phyloP scores from a whole-genome alignment of 2,797 vertebrate genomes.

The Sebastes umbrosus region DNA sequence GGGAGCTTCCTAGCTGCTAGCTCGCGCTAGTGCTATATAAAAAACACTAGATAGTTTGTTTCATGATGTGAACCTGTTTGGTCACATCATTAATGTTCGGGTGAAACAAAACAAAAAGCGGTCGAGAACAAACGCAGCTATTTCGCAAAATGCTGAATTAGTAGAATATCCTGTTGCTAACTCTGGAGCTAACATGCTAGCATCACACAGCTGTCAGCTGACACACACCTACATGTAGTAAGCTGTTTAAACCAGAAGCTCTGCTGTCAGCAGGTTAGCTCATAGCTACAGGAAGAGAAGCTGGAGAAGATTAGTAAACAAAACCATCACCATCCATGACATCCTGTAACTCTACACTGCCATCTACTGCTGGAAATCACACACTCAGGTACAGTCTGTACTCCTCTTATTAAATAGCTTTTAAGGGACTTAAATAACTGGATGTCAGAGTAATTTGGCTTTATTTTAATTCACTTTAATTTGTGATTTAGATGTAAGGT shows the following conservation, averaged over 20 bases:
- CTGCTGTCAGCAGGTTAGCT: conserved; percentile 60
- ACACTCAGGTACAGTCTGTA: background rate
- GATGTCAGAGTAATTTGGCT: background rate
- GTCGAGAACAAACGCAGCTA: background rate
- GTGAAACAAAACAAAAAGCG: background rate
- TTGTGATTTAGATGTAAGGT: background rate
- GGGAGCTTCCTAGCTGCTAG: background rate
- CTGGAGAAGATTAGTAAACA: conserved; percentile 42
- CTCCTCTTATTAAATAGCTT: too few relatives aligned
- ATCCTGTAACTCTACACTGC: conserved; percentile 20
- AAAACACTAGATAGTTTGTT: background rate
- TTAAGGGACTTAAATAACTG: too few relatives aligned
- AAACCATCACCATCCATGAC: conserved; percentile 30
- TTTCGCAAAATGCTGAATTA: background rate
- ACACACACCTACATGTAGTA: background rate
- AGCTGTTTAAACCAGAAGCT: background rate
- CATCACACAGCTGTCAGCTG: conserved; percentile 71
- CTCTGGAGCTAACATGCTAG: conserved; percentile 47
- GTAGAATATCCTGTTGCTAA: background rate
- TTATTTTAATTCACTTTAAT: background rate
- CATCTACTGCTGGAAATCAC: conserved; percentile 38
- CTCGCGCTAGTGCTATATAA: background rate
- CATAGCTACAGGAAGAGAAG: conserved; percentile 52
- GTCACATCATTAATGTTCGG: background rate
- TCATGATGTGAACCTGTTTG: background rate